Base-by-base conservation (phyloP, 2,113 vertebrate genomes). In the Tachysurus vachellii region DNA sequence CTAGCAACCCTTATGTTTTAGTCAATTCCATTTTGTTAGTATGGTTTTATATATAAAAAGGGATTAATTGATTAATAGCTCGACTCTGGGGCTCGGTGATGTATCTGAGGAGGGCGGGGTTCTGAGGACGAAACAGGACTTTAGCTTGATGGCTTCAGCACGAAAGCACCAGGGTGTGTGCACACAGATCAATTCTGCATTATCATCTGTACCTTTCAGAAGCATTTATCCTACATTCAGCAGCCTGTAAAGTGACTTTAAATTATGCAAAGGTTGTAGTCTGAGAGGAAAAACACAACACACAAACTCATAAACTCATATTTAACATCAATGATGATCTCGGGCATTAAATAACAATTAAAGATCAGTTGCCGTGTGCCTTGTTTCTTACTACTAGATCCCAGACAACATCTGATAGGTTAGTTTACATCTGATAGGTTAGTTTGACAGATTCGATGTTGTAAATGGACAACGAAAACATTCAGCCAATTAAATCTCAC, bases 81-180 rank as follows among this genome's bases (percentile, higher is more conserved):
- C 1, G 5, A 23, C 56, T 23, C 31, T 81, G 2, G 2, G 31
- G 17, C 50, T 36, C 36, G 42, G 42, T 59, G 79, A 61, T 44
- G 79, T 57, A 2, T 59, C 28, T 36, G 21, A 61, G 31, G 71
- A 80, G 85, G 85, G 85, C 23, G 85, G 85, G 85, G 85, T 59
- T 36, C 83, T n/a, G 10, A 4, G n/a, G 68, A 21, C 68, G 36
- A 59, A 73, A 71, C 12, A 21, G 31, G 31, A n/a, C 31, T 86
- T 64, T 12, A 42, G 83, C 68, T 59, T 61, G 73, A 76, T 50
- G 36, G 77, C 53, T 86, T 53, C 13, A 80, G 36, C 28, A 26
- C 23, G 12, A 14, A 42, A 70, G 16, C 12, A 77, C 36, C 36
- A 36, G 36, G 36, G 70, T 59, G 81, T 79, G 71, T 50, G 50